Percentiles rank a stretch among this genome's conserved stretches.
These are phyloP conservation scores for Macaria liturata DNA, from an alignment of 2,888 invertebrate species.

Conservation along the genomic window DNA sequence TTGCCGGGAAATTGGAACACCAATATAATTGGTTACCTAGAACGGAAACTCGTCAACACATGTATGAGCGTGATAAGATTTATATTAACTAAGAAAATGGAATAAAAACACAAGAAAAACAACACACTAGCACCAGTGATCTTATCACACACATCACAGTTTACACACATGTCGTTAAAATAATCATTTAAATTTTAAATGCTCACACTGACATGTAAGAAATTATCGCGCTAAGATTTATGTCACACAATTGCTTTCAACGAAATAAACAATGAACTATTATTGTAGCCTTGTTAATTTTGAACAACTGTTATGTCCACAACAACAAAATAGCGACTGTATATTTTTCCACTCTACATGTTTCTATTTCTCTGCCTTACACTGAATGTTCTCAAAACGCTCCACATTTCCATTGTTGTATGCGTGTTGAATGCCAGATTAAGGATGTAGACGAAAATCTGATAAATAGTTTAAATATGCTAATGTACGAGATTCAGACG, in stretches of 20 bases:
- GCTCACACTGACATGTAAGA: too few species aligned
- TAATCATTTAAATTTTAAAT: too few species aligned
- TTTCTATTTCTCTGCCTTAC: background rate
- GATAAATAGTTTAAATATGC: slow-evolving; percentile 28
- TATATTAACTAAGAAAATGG: background rate
- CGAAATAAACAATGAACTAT: background rate
- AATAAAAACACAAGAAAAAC: background rate
- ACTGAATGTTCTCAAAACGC: slow-evolving; percentile 6
- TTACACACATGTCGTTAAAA: too few species aligned
- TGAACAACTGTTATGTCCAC: background rate
- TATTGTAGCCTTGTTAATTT: background rate
- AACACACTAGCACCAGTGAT: background rate
- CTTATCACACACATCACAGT: too few species aligned
- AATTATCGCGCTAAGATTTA: background rate
- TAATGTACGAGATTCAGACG: slow-evolving; percentile 15
- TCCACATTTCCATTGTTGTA: slow-evolving; percentile 16
- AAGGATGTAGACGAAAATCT: slow-evolving; percentile 26
- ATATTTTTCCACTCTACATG: background rate
- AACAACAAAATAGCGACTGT: background rate
- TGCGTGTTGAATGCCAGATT: slow-evolving; percentile 24
- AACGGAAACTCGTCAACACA: background rate
- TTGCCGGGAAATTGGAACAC: background rate
- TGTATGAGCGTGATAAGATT: background rate
- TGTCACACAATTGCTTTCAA: too few species aligned
- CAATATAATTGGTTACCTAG: background rate